Conservation (phyloP, 2,797 vertebrate genomes). For the Aerospiza tachiro region DNA sequence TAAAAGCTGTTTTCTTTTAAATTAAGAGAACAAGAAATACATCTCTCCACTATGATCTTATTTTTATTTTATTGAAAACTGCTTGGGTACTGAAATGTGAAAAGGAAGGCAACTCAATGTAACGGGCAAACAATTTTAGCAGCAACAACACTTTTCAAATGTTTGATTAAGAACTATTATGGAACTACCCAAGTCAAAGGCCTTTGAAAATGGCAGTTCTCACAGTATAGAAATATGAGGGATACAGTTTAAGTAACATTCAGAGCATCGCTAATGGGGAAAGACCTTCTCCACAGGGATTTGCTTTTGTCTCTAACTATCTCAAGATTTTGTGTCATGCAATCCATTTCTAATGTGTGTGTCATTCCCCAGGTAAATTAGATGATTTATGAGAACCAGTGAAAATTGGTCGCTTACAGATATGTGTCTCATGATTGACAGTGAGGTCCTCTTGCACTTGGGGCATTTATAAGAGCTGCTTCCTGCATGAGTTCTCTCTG, state of each 20-base stretch:
- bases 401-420: neutral
- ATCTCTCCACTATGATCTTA: neutral
- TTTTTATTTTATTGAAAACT: conserved; percentile 15
- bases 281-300: neutral
- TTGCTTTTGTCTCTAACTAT: neutral
- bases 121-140: neutral
- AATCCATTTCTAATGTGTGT: neutral
- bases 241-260: neutral
- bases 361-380: neutral
- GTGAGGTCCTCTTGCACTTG: neutral
- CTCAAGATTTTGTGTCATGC: neutral
- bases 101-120: neutral
- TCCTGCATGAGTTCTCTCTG: neutral
- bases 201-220: neutral
- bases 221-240: neutral
- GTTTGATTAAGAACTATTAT: neutral
- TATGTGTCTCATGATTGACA: neutral
- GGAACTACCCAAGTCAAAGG: neutral
- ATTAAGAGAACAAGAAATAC: neutral
- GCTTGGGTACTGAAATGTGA: neutral
- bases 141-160: neutral
- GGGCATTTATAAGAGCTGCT: neutral
- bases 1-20: neutral
- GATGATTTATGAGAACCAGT: neutral
- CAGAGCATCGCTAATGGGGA: neutral